phyloP scores from a whole-genome alignment of 1,140 invertebrate species.

The Trichomalopsis sarcophagae region DNA sequence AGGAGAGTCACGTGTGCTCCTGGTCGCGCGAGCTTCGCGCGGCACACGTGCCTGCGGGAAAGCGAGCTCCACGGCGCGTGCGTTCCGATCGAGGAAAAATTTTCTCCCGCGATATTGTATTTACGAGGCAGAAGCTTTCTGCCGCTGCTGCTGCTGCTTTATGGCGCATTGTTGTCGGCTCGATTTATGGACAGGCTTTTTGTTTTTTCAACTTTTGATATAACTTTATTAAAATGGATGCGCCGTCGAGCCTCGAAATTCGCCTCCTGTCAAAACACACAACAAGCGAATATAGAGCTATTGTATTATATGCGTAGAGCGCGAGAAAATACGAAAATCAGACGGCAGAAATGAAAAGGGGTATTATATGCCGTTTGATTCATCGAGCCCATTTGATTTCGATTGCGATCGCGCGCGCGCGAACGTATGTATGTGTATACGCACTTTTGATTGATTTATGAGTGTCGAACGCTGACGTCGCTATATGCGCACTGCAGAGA shows the following conservation, averaged over 20 bases:
- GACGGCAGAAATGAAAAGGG: conserved; percentile 28
- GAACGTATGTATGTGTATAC: background rate
- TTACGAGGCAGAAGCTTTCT: background rate
- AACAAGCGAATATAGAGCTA: background rate
- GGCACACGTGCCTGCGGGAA: background rate
- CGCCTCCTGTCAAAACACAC: background rate
- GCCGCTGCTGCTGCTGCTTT: background rate
- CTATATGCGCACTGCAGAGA: conserved; percentile 21
- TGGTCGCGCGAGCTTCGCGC: background rate
- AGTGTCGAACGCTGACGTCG: conserved; percentile 55
- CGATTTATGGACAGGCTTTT: background rate
- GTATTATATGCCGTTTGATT: conserved; percentile 15
- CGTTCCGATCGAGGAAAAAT: background rate
- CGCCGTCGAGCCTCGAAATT: background rate
- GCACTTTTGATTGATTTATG: conserved; percentile 69
- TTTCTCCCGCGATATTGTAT: background rate
- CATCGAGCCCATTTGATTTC: conserved; percentile 58
- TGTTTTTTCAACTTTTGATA: background rate
- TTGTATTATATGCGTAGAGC: background rate
- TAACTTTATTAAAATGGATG: conserved; percentile 7
- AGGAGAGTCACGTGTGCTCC: conserved; percentile 31
- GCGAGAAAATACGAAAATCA: background rate
- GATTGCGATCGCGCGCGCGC: conserved; percentile 66
- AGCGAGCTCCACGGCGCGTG: background rate
- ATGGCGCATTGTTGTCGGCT: background rate